Evolutionary conservation across 2,888 invertebrate species (phyloP), one percentile per base, ranked within the genome.

Genomic region (Terebella lapidaria): DNA sequence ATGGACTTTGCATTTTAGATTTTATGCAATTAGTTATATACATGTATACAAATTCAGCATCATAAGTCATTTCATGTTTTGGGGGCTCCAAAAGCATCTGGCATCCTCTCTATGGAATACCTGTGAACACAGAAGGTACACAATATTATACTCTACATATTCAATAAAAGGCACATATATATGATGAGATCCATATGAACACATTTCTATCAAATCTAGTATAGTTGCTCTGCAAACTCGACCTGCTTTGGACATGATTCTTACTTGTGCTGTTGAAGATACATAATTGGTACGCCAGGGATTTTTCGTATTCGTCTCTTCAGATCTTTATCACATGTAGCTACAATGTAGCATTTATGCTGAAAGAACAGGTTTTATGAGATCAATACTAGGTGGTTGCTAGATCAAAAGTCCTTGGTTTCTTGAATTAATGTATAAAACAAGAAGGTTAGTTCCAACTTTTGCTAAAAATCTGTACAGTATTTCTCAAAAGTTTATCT

Each of bases 281-380:
- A 96, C 96, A 99, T 95, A 64, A 99, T 95, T 0, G 99, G 99
- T 2, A 99, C 96, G 53, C 99, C 99, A 0, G 97, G 95, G 70
- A 99, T 92, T 83, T 99, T 99, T 59, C 99, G 84, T 67, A 99
- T 92, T 74, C 99, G 86, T 73, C 92, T 85, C 80, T 94, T 95
- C 63, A 99, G 84, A 80, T 97, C 99, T 81, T 92, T 95, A 81
- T 99, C 99, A 84, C 96, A 97, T 18, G 99, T 99, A 1, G 95
- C 99, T 30, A 99, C 96, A 74, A 99, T 97, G 79, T 96, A 99
- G 83, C 97, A 99, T 79, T 99, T 99, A 81, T 97, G 96, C 85
- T 97, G 79, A 5, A 72, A 74, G 62, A 70, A 64, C 51, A 57
- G n/a, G n/a, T n/a, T n/a, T n/a, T n/a, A n/a, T n/a, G 29, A 47